Percentiles rank a stretch among this genome's conserved stretches.
These are phyloP conservation scores for Seira ritae DNA, from an alignment of 2,888 invertebrate species.

Conservation along the genomic window DNA sequence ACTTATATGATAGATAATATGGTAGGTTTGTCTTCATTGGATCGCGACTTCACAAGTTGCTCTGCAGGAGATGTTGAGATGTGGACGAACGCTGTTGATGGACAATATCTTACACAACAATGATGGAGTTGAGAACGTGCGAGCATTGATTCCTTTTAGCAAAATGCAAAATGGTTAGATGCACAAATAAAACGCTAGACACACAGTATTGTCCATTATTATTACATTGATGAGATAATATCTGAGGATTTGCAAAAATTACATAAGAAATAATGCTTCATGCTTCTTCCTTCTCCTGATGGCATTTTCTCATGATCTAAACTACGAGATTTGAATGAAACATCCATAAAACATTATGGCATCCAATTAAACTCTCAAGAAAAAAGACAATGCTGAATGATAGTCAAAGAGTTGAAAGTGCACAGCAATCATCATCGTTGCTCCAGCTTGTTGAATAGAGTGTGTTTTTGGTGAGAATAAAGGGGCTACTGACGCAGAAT, in stretches of 20 bases:
- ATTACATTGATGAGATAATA: constrained; percentile 1
- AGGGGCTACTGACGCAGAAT: too few relatives aligned
- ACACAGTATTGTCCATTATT: not conserved
- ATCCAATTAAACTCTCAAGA: not conserved
- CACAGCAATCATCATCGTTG: not conserved
- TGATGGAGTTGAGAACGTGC: not conserved
- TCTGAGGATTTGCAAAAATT: not conserved
- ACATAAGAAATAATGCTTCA: not conserved
- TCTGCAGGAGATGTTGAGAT: too few relatives aligned
- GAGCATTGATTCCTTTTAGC: not conserved
- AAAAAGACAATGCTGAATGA: not conserved
- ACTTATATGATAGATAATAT: constrained; percentile 7
- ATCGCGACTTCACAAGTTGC: not conserved
- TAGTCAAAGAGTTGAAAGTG: not conserved
- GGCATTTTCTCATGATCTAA: constrained; percentile 12
- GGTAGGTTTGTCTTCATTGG: not conserved
- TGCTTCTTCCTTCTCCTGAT: not conserved
- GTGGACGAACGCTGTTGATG: not conserved
- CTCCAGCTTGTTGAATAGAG: not conserved
- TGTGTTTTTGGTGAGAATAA: not conserved
- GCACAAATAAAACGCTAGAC: not conserved
- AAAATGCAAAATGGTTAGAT: not conserved
- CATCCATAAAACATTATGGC: not conserved
- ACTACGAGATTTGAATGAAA: not conserved
- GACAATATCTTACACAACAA: not conserved